phyloP scores from a whole-genome alignment of 2,888 invertebrate species.

The Himalopsyche japonica region DNA sequence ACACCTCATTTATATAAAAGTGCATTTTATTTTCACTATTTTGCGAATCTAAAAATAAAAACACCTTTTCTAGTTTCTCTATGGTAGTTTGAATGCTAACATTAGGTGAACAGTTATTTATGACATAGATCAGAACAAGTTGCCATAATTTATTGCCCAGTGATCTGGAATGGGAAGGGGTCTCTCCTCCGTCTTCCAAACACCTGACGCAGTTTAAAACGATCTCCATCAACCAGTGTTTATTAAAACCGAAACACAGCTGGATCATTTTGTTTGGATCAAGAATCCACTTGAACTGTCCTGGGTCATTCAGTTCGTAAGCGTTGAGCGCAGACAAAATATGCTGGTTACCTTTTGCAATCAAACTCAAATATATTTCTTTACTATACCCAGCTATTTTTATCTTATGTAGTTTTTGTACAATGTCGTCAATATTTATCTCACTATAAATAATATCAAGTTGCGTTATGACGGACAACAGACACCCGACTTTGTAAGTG shows the following conservation, averaged over 20 bases:
- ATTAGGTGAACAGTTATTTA: slow-evolving; percentile 53
- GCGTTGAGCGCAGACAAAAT: slow-evolving; percentile 45
- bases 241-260: slow-evolving; percentile 56
- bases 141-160: slow-evolving; percentile 58
- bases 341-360: slow-evolving; percentile 52
- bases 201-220: slow-evolving; percentile 52
- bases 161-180: slow-evolving; percentile 56
- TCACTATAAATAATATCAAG: slow-evolving; percentile 16
- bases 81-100: slow-evolving; percentile 55
- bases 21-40: slow-evolving; percentile 51
- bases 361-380: slow-evolving; percentile 54
- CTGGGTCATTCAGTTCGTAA: slow-evolving; percentile 17
- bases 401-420: slow-evolving; percentile 28
- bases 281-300: slow-evolving; percentile 45
- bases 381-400: slow-evolving; percentile 46
- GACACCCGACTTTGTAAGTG: slow-evolving; percentile 21
- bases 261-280: slow-evolving; percentile 59
- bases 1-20: slow-evolving; percentile 57
- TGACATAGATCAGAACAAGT: slow-evolving; percentile 57
- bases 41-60: slow-evolving; percentile 54
- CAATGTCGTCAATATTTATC: slow-evolving; percentile 9
- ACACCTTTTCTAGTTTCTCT: slow-evolving; percentile 55
- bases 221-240: slow-evolving; percentile 57
- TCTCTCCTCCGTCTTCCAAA: slow-evolving; percentile 50
- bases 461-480: slow-evolving; percentile 28